Evolutionary conservation across 1,140 invertebrate species (phyloP), one percentile per base, ranked within the genome.

Genomic region (Andricus grossulariae): DNA sequence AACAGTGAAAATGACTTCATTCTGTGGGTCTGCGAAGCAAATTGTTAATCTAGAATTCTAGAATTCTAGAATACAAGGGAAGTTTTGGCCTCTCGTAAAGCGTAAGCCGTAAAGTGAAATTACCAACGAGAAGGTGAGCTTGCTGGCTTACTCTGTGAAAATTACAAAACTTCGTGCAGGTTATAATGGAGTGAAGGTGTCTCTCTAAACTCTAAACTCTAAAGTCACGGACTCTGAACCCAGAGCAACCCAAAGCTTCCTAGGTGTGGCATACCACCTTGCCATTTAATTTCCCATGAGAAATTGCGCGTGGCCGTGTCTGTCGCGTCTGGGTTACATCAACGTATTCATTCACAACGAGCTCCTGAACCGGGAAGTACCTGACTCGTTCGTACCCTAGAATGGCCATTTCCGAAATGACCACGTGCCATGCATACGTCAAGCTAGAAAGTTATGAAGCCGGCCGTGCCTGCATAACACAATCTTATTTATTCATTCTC

Each of bases 221-320:
- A 45, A 66, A 66, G 60, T 25, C 60, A 66, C 60, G 60, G 25
- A 39, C 60, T 66, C 39, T 66, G 60, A 66, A 66, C 25, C 19
- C 16, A 3, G 19, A 32, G 25, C 25, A 32, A 32, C 25, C 25
- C 25, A 32, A 16, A 16, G 25, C 71, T 77, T 80, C 83, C 54
- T 81, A 79, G 74, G 79, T 77, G 74, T 75, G 79, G 77, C 81
- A 79, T 70, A 82, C 80, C 15, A 74, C 71, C 83, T 75, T 78
- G 74, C 72, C 82, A 82, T 84, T 87, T 87, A 87, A 88, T 88
- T 89, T 88, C 87, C 88, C 88, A 86, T 87, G 88, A 89, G 87
- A 88, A 88, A 89, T 87, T 85, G 87, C 85, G 78, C 78, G 78
- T 80, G 79, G 75, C 71, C 80, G 74, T 71, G 73, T 71, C 73